A percentile compares a stretch with the other conserved stretches of the same genome.
These are phyloP conservation scores for Epinotia demarniana DNA, from an alignment of 2,888 invertebrate species.

Conservation along the genomic window DNA sequence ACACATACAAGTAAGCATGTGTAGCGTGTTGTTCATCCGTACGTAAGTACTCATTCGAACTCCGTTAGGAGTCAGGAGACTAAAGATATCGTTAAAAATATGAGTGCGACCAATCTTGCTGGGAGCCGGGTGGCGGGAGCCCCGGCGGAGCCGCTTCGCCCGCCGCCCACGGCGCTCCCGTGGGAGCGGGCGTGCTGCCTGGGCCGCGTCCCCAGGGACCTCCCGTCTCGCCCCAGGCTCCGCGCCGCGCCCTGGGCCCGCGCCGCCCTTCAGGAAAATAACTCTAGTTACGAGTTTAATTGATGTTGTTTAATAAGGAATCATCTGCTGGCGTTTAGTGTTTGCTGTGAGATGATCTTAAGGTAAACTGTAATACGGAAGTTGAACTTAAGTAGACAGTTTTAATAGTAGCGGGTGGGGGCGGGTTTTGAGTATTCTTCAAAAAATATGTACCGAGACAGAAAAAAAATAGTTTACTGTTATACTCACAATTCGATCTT, in stretches of 20 bases:
- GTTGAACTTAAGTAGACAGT: too few relatives aligned
- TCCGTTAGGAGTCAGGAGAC: conserved; percentile 46
- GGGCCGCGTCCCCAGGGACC: conserved; percentile 77
- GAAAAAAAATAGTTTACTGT: too few relatives aligned
- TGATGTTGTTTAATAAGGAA: conserved; percentile 32
- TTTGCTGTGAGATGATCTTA: too few relatives aligned
- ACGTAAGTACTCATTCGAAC: conserved; percentile 12
- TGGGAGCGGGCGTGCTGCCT: conserved; percentile 75
- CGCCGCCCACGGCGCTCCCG: conserved; percentile 78
- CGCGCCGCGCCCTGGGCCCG: conserved; percentile 47
- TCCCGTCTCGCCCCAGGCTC: conserved; percentile 54
- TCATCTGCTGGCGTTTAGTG: conserved; percentile 16
- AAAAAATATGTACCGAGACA: too few relatives aligned
- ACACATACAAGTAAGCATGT: neutral
- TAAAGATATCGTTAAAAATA: conserved; percentile 75
- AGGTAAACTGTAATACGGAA: too few relatives aligned
- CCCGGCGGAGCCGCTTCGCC: conserved; percentile 79
- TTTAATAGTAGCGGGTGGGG: too few relatives aligned
- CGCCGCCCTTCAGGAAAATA: conserved; percentile 69
- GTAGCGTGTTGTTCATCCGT: neutral
- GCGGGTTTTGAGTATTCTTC: too few relatives aligned
- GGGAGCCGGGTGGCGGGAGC: conserved; percentile 66
- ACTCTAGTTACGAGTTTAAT: conserved; percentile 75
- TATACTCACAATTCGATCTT: too few relatives aligned
- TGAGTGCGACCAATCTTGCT: conserved; percentile 69